A percentile compares a stretch with the other conserved stretches of the same genome.
Conservation (phyloP, 2,888 invertebrate genomes). For the Autographa gamma region DNA sequence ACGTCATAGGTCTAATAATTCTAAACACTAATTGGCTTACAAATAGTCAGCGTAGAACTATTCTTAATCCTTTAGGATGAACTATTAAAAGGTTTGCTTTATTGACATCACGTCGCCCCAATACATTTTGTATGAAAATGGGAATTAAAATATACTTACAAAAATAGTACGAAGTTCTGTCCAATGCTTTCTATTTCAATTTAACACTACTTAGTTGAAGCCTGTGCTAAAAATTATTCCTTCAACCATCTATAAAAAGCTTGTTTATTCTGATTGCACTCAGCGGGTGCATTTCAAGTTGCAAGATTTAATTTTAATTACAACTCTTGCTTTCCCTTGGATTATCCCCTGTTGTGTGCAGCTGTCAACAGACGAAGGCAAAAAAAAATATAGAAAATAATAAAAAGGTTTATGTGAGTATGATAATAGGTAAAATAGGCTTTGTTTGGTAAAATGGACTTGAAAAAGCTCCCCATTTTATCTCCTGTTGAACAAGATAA, state of each 20-base stretch:
- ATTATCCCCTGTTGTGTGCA: not conserved
- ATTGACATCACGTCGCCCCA: too few species aligned
- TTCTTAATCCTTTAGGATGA: too few species aligned
- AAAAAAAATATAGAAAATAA: not conserved
- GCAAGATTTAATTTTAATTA: slow-evolving; percentile 1
- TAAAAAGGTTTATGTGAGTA: not conserved
- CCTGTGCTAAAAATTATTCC: not conserved
- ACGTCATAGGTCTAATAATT: too few species aligned
- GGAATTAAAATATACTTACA: too few species aligned
- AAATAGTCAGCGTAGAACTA: too few species aligned
- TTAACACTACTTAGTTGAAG: not conserved
- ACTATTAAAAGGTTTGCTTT: too few species aligned
- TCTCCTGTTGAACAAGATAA: too few species aligned
- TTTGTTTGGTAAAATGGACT: too few species aligned
- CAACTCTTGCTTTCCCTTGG: not conserved
- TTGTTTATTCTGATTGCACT: not conserved
- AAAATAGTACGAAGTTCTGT: not conserved
- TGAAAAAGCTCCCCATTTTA: too few species aligned
- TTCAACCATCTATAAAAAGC: not conserved
- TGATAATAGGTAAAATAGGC: not conserved
- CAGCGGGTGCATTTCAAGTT: not conserved
- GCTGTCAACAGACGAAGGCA: not conserved
- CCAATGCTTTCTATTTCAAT: not conserved
- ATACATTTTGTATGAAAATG: too few species aligned
- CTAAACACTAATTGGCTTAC: too few species aligned